Conservation (phyloP, 2,888 invertebrate species). For the Hirtodrosophila cameraria region DNA sequence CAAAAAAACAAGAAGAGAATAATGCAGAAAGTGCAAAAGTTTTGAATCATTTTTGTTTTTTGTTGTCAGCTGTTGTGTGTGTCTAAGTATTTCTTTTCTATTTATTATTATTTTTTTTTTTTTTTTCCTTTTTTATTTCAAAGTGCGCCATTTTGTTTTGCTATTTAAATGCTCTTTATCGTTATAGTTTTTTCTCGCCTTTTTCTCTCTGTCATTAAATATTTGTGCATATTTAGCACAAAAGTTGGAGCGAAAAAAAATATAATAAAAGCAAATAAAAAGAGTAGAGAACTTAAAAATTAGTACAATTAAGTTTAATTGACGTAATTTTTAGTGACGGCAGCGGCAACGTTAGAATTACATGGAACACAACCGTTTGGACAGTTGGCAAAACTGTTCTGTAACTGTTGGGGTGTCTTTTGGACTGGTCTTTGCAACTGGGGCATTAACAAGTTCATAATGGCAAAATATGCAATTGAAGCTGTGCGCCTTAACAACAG, state of each 20-base stretch:
- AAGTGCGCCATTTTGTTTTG: slow-evolving; percentile 64
- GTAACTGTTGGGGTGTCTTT: no score
- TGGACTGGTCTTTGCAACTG: neutral
- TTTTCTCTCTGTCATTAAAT: slow-evolving; percentile 31
- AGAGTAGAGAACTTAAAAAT: slow-evolving; percentile 50
- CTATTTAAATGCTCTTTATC: slow-evolving; percentile 47
- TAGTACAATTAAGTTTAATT: slow-evolving; percentile 76
- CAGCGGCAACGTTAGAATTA: slow-evolving; percentile 7
- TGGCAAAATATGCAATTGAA: slow-evolving; percentile 68
- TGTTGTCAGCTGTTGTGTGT: slow-evolving; percentile 32
- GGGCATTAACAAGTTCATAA: slow-evolving; percentile 68
- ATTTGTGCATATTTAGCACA: slow-evolving; percentile 67
- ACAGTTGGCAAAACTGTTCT: slow-evolving; percentile 8
- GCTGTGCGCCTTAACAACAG: slow-evolving; percentile 45
- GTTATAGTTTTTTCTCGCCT: slow-evolving; percentile 22
- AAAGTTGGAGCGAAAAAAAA: no score
- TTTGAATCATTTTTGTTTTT: slow-evolving; percentile 33
- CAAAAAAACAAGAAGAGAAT: slow-evolving; percentile 5
- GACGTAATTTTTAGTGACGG: slow-evolving; percentile 67
- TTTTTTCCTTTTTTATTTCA: slow-evolving; percentile 1
- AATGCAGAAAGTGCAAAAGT: slow-evolving; percentile 37
- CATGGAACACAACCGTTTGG: neutral
- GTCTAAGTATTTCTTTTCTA: no score
- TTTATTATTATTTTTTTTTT: slow-evolving; percentile 7
- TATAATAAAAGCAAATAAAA: slow-evolving; percentile 11